Conservation (phyloP, 37 sponge, comb jelly and placozoan genomes). For the Aphrocallistes beatrix region DNA sequence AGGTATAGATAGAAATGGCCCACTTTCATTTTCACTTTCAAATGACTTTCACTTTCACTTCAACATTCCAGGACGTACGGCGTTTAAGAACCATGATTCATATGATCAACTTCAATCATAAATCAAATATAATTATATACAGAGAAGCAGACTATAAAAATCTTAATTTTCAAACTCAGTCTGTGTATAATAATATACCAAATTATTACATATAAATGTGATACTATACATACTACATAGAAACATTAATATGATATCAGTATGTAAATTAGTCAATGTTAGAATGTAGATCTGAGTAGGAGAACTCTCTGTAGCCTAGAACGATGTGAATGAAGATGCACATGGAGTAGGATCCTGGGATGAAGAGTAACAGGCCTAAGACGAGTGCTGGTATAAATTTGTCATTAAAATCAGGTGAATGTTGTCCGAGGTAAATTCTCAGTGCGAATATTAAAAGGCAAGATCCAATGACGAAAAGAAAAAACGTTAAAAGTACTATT, state of each 20-base stretch:
- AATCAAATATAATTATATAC: too few relatives aligned
- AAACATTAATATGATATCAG: background rate
- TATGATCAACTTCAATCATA: too few relatives aligned
- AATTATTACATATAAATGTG: background rate
- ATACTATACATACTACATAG: background rate
- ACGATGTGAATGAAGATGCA: background rate
- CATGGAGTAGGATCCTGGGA: constrained; percentile 6
- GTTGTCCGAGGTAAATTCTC: background rate
- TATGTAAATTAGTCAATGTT: background rate
- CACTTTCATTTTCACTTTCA: too few relatives aligned
- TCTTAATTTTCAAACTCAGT: too few relatives aligned
- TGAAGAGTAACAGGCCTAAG: background rate
- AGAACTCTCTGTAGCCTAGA: background rate
- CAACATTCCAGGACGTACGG: too few relatives aligned
- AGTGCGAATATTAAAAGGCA: background rate
- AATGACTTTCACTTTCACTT: too few relatives aligned
- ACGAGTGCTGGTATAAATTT: background rate
- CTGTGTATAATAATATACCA: too few relatives aligned
- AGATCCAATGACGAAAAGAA: background rate
- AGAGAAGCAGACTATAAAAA: too few relatives aligned
- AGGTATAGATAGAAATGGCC: too few relatives aligned
- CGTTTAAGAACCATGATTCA: too few relatives aligned
- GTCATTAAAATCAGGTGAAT: background rate
- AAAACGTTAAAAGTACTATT: background rate
- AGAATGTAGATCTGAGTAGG: background rate